A percentile compares a stretch with the other conserved stretches of the same genome.
Conservation (phyloP, 2,797 vertebrate species). For the Sphenodon punctatus region DNA sequence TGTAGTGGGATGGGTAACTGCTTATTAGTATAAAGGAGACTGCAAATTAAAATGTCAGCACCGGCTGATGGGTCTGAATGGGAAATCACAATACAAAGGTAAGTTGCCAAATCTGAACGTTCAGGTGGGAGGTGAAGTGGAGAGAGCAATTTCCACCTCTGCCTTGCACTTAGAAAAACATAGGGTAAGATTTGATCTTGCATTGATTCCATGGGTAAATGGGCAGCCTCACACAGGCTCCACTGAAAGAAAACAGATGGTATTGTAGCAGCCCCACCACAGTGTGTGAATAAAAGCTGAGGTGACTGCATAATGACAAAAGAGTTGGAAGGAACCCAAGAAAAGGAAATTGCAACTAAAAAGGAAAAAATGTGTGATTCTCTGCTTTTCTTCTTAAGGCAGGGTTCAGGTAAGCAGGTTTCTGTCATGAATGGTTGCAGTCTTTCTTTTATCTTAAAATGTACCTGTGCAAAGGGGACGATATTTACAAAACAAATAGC, state of each 20-base stretch:
- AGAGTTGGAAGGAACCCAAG: not conserved
- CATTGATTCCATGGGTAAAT: not conserved
- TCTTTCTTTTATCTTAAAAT: not conserved
- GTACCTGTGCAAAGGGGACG: not conserved
- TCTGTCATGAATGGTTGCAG: not conserved
- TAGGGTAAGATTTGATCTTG: not conserved
- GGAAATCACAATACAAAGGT: not conserved
- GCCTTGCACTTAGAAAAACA: not conserved
- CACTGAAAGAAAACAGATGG: not conserved
- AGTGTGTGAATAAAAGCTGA: not conserved
- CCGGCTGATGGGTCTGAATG: not conserved
- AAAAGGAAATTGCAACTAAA: not conserved
- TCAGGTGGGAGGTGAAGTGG: not conserved
- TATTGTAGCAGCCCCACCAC: not conserved
- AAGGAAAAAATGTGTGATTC: not conserved
- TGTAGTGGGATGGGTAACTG: not conserved
- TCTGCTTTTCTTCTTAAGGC: not conserved
- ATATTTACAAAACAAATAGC: not conserved
- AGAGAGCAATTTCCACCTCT: not conserved
- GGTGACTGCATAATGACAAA: not conserved
- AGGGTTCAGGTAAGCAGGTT: not conserved
- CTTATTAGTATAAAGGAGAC: slow-evolving; percentile 1
- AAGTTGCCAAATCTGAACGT: not conserved
- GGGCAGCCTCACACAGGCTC: not conserved
- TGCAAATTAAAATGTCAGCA: slow-evolving; percentile 13